Base-by-base conservation (phyloP, 1,140 invertebrate genomes). In the Lepidurus couesii region DNA sequence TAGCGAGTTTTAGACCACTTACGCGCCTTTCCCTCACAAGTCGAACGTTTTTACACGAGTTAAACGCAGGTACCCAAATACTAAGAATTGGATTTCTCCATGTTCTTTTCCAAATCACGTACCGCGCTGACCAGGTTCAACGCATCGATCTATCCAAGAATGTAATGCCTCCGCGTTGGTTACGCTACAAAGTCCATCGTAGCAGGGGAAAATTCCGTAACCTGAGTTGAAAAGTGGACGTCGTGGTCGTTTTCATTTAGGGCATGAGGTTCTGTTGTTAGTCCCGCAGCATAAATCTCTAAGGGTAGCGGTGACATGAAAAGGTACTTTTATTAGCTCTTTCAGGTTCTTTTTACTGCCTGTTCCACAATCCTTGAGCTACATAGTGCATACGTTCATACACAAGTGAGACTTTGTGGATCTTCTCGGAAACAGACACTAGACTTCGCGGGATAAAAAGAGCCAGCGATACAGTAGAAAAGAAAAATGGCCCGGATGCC, bases 311-410 rank as follows among this genome's bases (percentile, higher is more conserved):
- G 53, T 65, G 53, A 65, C 53, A 65, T 16, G 53, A 65, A 65
- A 65, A 65, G 53, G 53, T 65, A 65, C n/a, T 65, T 65, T 65
- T 65, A 65, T 21, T 10, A 65, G 53, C 53, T 65, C 53, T 9
- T 65, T 65, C 53, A 65, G 53, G 53, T 21, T 65, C 53, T 65
- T 65, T 65, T 65, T 65, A 65, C 53, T n/a, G n/a, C 53, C 6
- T 65, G 53, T 65, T 65, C 53, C n/a, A 65, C 53, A 21, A 65
- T 65, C 21, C 21, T 21, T 13, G 53, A n/a, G n/a, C 53, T 65
- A n/a, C n/a, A n/a, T n/a, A n/a, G n/a, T n/a, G 53, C 53, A 65
- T 65, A 65, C 53, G 53, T 4, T 65, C 53, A 21, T 65, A 11
- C 53, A 21, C 53, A 65, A 65, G 21, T 13, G 21, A 65, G 53